Base-by-base conservation (phyloP, 2,113 vertebrate species). In the Melanostigma gelatinosum region DNA sequence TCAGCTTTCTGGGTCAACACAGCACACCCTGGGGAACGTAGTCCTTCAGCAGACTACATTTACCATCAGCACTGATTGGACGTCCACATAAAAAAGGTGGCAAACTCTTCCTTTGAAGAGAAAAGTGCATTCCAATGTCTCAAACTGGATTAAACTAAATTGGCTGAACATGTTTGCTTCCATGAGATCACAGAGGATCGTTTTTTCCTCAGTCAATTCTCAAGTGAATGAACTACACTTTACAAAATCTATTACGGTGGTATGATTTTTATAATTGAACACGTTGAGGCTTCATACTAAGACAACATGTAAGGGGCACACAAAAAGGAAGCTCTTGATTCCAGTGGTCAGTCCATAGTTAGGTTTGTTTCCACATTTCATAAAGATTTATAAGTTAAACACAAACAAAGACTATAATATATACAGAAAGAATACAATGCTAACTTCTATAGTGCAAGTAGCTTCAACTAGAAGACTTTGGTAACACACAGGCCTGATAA, bases 291-390 rank as follows among this genome's bases (percentile, higher is more conserved):
- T 77, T 29, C 27, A 36, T 16, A 75, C 58, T 65, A 9, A 18
- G 24, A 71, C 9, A 50, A 73, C 79, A 89, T 80, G 83, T 70
- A 72, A 54, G 32, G 15, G 50, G 34, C 84, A 29, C 69, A 67
- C 29, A 78, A 18, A 9, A 78, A 36, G 1, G 81, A 82, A 74
- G 32, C 11, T 61, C 29, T 84, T 82, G 84, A 92, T 87, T 90
- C 84, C 80, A 82, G 71, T 77, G 83, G 85, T 84, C 74, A 85
- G 80, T 82, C 66, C 84, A 69, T 36, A 5, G 20, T 24, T 72
- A 72, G 38, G 71, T 79, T 67, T 24, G 15, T 64, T 70, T 16
- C 1, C 15, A 16, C 27, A 11, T 22, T 50, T 20, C 7, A n/a
- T 32, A 38, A 18, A 20, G 44, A 46, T 46, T 48, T 18, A 48